Evolutionary conservation across 1,140 invertebrate species (phyloP), one percentile per base, ranked within the genome.

Genomic region (Scaptodrosophila lebanonensis): DNA sequence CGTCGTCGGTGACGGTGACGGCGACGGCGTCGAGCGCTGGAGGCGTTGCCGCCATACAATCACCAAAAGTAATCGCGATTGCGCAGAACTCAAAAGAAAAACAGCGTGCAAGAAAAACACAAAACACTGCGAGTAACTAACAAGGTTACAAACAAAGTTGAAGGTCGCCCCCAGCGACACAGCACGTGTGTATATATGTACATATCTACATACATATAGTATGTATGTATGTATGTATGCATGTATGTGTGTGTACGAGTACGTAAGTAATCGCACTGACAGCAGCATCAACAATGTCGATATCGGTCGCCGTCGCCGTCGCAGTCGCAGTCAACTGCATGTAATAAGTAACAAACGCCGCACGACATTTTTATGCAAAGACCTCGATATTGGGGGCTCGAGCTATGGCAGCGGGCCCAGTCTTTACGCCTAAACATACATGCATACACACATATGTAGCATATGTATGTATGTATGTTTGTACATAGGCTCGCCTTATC

Each of bases 271-370:
- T 52, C 68, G 70, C 73, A 73, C 69, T 49, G 49, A 16, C 33
- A 20, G 35, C 25, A 54, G 45, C 49, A 58, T 59, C 59, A 52
- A 61, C 59, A 76, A 67, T 77, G 79, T 77, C 72, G 72, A 77
- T 79, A 79, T 79, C 73, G 68, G 65, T 54, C 58, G 27, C 13
- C 17, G 56, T 42, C 18, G 42, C 51, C 30, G 48, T 33, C 43
- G 52, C 36, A 50, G 56, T 45, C 32, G 30, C 35, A n/a, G n/a
- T n/a, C 38, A 48, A 56, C 52, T 58, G 47, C 61, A 75, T 82
- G 73, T 77, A 82, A 82, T 82, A 79, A 82, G 75, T 82, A 82
- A 82, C 75, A 82, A 82, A 82, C 64, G 58, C 66, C 69, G 70
- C 69, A 82, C 65, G 76, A 82, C 72, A 77, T 66, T 82, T 77